Percentiles rank a stretch among this genome's conserved stretches.
Conservation (phyloP, 1,140 invertebrate species). For the Pogonus chalceus region DNA sequence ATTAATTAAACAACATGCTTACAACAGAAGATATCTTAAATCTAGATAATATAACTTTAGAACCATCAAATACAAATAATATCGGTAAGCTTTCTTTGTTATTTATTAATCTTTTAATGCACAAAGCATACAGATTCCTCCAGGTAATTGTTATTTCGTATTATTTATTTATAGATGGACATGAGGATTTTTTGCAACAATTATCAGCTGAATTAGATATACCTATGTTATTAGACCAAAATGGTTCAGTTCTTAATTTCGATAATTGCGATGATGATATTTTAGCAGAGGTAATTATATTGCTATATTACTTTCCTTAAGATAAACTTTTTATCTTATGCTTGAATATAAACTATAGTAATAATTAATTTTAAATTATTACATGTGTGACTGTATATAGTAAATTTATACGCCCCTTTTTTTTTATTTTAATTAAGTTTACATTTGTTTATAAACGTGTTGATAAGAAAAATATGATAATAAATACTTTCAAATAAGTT, state of each 20-base stretch:
- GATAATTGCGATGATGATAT: constrained; percentile 29
- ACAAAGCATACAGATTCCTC: not conserved
- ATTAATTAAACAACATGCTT: constrained; percentile 1
- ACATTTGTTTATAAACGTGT: too few relatives aligned
- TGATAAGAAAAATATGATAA: too few relatives aligned
- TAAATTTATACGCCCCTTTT: constrained; percentile 12
- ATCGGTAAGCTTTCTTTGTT: not conserved
- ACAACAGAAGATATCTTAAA: not conserved
- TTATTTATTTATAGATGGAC: constrained; percentile 1
- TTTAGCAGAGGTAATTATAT: constrained; percentile 22
- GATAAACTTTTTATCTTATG: too few relatives aligned
- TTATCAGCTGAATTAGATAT: constrained; percentile 29
- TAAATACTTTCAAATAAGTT: too few relatives aligned
- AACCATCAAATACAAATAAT: not conserved
- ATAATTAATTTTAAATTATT: not conserved
- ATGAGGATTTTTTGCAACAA: constrained; percentile 30
- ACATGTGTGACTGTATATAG: constrained; percentile 5
- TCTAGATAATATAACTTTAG: not conserved
- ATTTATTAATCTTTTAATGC: not conserved
- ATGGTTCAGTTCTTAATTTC: constrained; percentile 25
- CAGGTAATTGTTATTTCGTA: too few relatives aligned
- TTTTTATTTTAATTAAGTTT: too few relatives aligned
- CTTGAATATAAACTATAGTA: too few relatives aligned
- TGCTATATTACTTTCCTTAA: constrained; percentile 11
- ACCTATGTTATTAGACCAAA: constrained; percentile 27